phyloP scores from a whole-genome alignment of 1,140 invertebrate genomes.

The Lepidurus apus region DNA sequence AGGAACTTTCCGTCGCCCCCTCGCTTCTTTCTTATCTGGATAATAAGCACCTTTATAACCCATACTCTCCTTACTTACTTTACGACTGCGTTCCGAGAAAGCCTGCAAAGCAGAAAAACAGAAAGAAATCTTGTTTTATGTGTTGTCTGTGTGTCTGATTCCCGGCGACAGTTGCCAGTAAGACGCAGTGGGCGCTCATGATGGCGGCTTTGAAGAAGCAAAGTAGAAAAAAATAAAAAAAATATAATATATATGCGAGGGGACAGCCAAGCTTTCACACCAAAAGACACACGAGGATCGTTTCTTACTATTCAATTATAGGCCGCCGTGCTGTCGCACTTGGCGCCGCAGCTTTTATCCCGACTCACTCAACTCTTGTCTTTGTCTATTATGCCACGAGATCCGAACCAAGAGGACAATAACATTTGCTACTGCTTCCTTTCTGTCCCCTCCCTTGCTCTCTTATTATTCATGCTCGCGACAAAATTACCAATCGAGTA shows the following conservation, averaged over 20 bases:
- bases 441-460: neutral
- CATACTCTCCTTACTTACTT: neutral
- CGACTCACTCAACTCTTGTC: slow-evolving; percentile 14
- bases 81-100: neutral
- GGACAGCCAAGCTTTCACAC: slow-evolving; percentile 10
- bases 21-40: slow-evolving; percentile 15
- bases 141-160: slow-evolving; percentile 1
- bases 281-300: neutral
- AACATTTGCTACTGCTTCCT: neutral
- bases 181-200: neutral
- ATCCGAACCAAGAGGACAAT: neutral
- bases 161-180: slow-evolving; percentile 2
- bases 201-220: neutral
- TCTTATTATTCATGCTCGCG: neutral
- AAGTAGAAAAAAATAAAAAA: neutral
- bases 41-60: neutral
- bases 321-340: slow-evolving; percentile 7
- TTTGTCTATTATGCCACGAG: neutral
- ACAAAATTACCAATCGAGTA: neutral
- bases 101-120: neutral
- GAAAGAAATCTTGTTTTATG: neutral
- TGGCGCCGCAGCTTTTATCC: slow-evolving; percentile 17
- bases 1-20: neutral
- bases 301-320: slow-evolving; percentile 13
- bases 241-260: neutral